Base-by-base conservation (phyloP, 2,113 vertebrate species). In the Urocynchramus pylzowi region DNA sequence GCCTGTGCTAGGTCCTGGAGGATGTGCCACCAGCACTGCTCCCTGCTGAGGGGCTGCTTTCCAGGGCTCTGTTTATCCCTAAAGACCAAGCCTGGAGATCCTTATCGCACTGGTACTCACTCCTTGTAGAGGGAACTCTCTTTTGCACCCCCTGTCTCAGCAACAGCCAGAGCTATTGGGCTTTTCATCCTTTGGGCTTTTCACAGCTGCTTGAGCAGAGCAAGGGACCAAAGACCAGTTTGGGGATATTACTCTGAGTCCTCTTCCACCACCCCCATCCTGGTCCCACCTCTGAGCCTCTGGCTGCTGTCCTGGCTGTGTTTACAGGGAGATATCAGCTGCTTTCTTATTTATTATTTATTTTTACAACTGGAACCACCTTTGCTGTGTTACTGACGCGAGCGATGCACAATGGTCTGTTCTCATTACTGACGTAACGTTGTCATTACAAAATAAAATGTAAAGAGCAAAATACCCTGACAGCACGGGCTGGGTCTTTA, bases 261-360 rank as follows among this genome's bases (percentile, higher is more conserved):
- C 23, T 87, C 54, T 85, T 69, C 50, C 67, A 33, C 67, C 52
- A 68, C 54, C 20, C 68, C 57, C 78, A 30, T 30, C 68, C 59
- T 3, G 67, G 64, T 78, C 84, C 90, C 95, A 84, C 90, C 94
- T 98, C 96, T 54, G 74, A 93, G 87, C 18, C 31, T 68, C 16
- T 65, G 52, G 30, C 42, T 5, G 60, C 37, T 77, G 75, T 84
- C 68, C 76, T 18, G 21, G 67, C 61, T 49, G 54, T 14, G 16
- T 61, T 97, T 84, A 70, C 78, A 65, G 83, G 64, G 80, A 78
- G 71, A 57, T 70, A 88, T 76, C 86, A 92, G 42, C 76, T 89
- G 60, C 84, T 97, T 94, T 84, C 73, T 90, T 97, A 97, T 97
- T 97, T 97, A 93, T 97, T 98, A 96, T 97, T 98, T 98, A 93